phyloP scores from a whole-genome alignment of 2,888 invertebrate genomes.

The Blomia tropicalis region DNA sequence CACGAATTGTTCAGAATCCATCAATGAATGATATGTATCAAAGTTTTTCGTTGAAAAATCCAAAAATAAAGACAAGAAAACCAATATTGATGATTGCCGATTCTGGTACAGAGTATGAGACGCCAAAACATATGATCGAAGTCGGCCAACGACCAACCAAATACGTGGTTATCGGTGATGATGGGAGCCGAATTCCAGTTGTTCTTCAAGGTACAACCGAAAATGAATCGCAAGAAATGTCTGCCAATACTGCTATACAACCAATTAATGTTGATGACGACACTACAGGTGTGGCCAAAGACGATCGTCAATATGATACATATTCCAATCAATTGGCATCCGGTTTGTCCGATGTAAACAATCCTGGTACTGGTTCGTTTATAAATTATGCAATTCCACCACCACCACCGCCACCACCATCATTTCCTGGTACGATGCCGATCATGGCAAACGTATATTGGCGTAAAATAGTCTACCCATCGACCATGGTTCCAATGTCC shows the following conservation, averaged over 20 bases:
- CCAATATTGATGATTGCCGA: background rate
- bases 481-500: background rate
- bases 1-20: too few relatives aligned
- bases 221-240: background rate
- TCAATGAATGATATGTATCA: background rate
- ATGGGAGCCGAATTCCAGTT: background rate
- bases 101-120: background rate
- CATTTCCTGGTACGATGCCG: background rate
- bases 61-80: background rate
- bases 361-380: background rate
- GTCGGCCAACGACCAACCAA: background rate
- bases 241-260: background rate
- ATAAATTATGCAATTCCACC: background rate
- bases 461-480: conserved; percentile 1
- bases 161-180: background rate
- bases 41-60: background rate
- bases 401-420: background rate
- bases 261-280: background rate
- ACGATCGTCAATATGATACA: background rate
- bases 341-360: background rate
- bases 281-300: background rate
- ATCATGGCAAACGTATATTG: conserved; percentile 9
- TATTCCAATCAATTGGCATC: background rate
- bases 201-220: background rate
- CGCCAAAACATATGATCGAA: background rate